These are phyloP conservation scores for Phrynocephalus versicolor DNA, from an alignment of 2,113 vertebrate species.

Conservation along the genomic window DNA sequence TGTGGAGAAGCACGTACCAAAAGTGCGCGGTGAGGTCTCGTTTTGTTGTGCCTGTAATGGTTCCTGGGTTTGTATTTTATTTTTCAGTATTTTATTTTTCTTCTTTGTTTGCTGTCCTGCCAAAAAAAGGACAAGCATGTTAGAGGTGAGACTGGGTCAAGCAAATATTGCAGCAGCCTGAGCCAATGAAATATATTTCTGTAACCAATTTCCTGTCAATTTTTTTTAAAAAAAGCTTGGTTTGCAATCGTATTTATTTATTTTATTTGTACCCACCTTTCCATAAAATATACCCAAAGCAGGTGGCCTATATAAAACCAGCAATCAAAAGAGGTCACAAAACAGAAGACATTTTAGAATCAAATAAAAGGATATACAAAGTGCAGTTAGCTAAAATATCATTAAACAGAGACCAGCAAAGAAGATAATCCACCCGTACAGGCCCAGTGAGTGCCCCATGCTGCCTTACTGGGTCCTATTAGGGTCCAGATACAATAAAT, in stretches of 20 bases:
- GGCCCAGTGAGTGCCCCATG: background rate
- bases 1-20: constrained; percentile 74
- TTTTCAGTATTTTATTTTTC: constrained; percentile 84
- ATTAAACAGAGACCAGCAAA: background rate
- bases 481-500: background rate
- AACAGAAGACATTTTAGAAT: background rate
- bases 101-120: constrained; percentile 72
- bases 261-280: background rate
- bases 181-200: background rate
- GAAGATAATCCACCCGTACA: background rate
- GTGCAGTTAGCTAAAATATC: no score
- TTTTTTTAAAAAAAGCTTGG: background rate
- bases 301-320: background rate
- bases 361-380: background rate
- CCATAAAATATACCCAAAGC: background rate
- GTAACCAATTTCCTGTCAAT: background rate
- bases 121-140: constrained; percentile 2
- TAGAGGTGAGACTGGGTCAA: background rate
- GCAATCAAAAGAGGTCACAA: background rate
- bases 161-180: background rate
- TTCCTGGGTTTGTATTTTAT: constrained; percentile 84
- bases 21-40: constrained; percentile 81
- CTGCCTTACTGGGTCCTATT: background rate
- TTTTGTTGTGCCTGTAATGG: constrained; percentile 47
- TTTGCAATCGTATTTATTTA: background rate